These are phyloP conservation scores for Kryphioiulus occultus DNA, from an alignment of 2,888 invertebrate genomes.

Conservation along the genomic window DNA sequence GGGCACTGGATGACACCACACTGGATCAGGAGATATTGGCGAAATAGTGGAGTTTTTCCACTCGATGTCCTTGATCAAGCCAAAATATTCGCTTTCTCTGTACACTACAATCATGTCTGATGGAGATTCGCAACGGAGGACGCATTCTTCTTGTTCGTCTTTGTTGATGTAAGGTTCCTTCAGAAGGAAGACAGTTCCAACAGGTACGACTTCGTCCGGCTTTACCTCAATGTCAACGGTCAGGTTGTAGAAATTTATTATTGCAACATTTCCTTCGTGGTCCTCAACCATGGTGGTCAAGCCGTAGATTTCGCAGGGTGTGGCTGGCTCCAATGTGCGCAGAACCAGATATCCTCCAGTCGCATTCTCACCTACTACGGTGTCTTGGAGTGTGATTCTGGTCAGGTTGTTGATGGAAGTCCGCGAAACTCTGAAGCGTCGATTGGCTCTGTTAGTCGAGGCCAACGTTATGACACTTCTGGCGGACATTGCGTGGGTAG, in stretches of 20 bases:
- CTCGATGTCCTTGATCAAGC: background rate
- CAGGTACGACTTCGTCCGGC: background rate
- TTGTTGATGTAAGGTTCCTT: background rate
- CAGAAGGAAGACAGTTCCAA: background rate
- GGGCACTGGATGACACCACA: background rate
- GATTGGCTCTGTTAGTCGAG: too few species aligned
- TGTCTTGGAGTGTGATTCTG: too few species aligned
- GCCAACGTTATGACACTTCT: too few species aligned
- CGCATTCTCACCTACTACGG: too few species aligned
- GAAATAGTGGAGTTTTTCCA: background rate
- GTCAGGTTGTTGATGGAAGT: too few species aligned
- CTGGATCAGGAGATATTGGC: background rate
- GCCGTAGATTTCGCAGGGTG: background rate
- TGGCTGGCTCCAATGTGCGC: background rate
- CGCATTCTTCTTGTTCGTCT: background rate
- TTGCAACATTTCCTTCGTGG: conserved; percentile 12
- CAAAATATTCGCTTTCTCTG: background rate
- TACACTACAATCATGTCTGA: background rate
- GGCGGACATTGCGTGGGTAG: too few species aligned
- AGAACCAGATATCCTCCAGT: background rate
- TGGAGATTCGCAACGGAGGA: background rate
- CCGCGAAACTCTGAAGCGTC: too few species aligned
- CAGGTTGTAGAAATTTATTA: background rate
- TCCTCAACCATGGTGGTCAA: conserved; percentile 1
- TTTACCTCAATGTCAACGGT: too few species aligned